Percentiles rank a stretch among this genome's conserved stretches.
These are phyloP conservation scores for Atrina japonica DNA, from an alignment of 2,888 invertebrate genomes.

Conservation along the genomic window DNA sequence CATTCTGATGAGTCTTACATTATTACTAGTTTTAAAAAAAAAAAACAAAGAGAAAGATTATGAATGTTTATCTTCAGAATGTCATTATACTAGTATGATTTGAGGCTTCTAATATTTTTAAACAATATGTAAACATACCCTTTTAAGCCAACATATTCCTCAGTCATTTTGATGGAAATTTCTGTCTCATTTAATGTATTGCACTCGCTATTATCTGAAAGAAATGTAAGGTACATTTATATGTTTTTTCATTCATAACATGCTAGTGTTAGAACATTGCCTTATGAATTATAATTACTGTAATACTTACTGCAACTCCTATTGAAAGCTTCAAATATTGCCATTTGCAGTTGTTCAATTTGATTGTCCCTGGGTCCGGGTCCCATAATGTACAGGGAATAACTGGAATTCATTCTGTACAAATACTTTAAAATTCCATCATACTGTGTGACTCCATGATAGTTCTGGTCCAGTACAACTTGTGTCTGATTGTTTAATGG, in stretches of 20 bases:
- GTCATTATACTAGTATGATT: too few species aligned
- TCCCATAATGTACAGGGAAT: conserved; percentile 44
- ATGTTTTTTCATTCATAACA: too few species aligned
- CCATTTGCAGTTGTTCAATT: conserved; percentile 31
- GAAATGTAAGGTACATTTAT: too few species aligned
- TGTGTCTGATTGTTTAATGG: background rate
- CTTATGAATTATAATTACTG: too few species aligned
- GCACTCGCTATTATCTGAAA: background rate
- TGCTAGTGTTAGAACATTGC: too few species aligned
- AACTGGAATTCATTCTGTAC: conserved; percentile 2
- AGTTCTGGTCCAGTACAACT: background rate
- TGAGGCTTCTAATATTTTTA: too few species aligned
- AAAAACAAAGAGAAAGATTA: too few species aligned
- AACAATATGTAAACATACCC: too few species aligned
- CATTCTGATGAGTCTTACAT: too few species aligned
- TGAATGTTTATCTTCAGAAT: too few species aligned
- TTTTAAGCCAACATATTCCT: conserved; percentile 50
- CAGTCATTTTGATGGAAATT: conserved; percentile 47
- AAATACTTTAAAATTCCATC: background rate
- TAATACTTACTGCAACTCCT: conserved; percentile 49
- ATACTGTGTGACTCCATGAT: background rate
- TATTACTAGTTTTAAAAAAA: too few species aligned
- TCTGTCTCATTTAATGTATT: background rate
- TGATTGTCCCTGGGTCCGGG: conserved; percentile 39
- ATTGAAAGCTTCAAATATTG: conserved; percentile 44